A percentile compares a stretch with the other conserved stretches of the same genome.
phyloP scores from a whole-genome alignment of 2,888 invertebrate species.

The Parnassius glacialis region DNA sequence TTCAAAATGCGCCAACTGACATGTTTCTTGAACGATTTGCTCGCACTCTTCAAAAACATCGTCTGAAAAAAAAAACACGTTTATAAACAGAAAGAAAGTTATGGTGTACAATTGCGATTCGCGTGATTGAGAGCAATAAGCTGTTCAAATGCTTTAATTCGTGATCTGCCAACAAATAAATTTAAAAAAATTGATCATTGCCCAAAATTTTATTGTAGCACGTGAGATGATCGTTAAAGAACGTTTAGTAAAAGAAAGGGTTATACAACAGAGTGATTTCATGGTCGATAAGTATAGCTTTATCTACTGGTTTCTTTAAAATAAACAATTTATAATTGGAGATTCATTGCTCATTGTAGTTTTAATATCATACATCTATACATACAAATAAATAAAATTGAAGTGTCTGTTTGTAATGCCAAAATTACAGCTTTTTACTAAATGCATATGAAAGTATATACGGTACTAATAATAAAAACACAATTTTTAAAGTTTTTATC shows the following conservation, averaged over 20 bases:
- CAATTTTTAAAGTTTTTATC: too few relatives aligned
- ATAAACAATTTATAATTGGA: not conserved
- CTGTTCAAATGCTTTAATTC: not conserved
- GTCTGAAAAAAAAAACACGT: too few relatives aligned
- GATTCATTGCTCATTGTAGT: too few relatives aligned
- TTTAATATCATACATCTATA: too few relatives aligned
- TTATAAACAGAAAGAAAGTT: slow-evolving; percentile 3
- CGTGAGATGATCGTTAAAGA: slow-evolving; percentile 23
- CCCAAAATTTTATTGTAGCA: slow-evolving; percentile 9
- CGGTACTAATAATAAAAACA: too few relatives aligned
- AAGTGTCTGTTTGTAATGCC: too few relatives aligned
- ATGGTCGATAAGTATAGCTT: not conserved
- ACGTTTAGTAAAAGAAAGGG: slow-evolving; percentile 20
- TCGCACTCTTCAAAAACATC: too few relatives aligned
- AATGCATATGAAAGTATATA: too few relatives aligned
- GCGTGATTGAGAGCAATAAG: slow-evolving; percentile 24
- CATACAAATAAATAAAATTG: too few relatives aligned
- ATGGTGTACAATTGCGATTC: not conserved
- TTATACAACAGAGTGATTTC: slow-evolving; percentile 6
- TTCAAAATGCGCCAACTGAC: too few relatives aligned
- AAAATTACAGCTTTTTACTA: too few relatives aligned
- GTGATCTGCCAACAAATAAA: slow-evolving; percentile 19
- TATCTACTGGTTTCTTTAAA: not conserved
- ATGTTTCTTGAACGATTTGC: too few relatives aligned
- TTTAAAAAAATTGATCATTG: slow-evolving; percentile 16